Evolutionary conservation across 2,797 vertebrate genomes (phyloP), one percentile per base, ranked within the genome.

Genomic region (Philypnodon macrostomus): DNA sequence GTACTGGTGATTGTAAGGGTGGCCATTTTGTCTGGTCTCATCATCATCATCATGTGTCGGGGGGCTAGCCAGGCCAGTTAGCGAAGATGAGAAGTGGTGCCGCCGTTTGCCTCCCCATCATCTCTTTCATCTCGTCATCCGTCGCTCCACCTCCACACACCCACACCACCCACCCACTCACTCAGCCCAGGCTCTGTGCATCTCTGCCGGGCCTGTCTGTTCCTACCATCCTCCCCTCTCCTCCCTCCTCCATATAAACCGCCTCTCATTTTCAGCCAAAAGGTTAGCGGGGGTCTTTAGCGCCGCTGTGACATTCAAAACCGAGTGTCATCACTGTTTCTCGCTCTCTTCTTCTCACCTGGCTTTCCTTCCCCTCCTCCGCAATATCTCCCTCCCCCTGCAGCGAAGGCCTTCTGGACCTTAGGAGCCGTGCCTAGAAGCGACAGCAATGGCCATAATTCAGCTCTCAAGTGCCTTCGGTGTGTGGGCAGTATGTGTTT

Each of bases 221-320:
- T 60, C 55, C 21, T n/a, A n/a, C n/a, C 58, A 32, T 34, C 47
- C 45, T 42, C 15, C 58, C 34, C 37, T 42, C 40, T 41, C 12
- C 18, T 49, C 19, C 34, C n/a, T 8, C 23, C 38, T 21, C 38
- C 13, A 18, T 7, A 18, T 46, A 47, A 34, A 42, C 55, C 17
- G 38, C 47, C 44, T 46, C 29, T 79, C 67, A 77, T 80, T 72
- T 73, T 64, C 73, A 79, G 80, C 77, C 69, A 75, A 84, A 83
- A 88, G 85, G 86, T 88, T 87, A 87, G 82, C 75, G 69, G 85
- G 84, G 82, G 82, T 81, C 83, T 86, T 84, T 82, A 84, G 84
- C 83, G 83, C 81, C 61, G 61, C 75, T 80, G 81, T 86, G 85
- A 88, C 85, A 88, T 88, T 86, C 83, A 86, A 83, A 88, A 81